These are phyloP conservation scores for Amphipoea lucens DNA, from an alignment of 2,888 invertebrate species.

Conservation along the genomic window DNA sequence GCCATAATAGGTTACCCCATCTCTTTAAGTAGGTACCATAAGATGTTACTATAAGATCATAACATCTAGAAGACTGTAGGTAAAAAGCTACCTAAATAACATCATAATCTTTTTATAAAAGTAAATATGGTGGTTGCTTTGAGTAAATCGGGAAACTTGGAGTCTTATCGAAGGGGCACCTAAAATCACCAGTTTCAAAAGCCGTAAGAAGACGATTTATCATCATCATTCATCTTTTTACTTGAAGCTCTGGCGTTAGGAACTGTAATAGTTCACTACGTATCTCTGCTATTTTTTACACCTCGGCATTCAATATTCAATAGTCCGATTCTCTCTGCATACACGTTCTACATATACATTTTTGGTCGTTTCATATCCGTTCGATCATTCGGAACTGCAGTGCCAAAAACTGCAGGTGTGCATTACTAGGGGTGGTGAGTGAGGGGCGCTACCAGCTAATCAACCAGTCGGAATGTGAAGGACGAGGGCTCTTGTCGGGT, in stretches of 20 bases:
- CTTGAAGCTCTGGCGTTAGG: constrained; percentile 33
- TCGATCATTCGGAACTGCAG: constrained; percentile 62
- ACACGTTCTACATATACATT: constrained; percentile 30
- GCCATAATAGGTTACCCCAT: constrained; percentile 18
- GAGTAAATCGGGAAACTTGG: constrained; percentile 22
- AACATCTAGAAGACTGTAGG: neutral
- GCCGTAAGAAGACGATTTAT: constrained; percentile 52
- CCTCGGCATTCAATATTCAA: constrained; percentile 51
- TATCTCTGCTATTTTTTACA: constrained; percentile 53
- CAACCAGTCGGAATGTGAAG: constrained; percentile 77
- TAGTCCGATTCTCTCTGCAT: constrained; percentile 26
- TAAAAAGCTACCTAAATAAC: neutral
- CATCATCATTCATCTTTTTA: constrained; percentile 58
- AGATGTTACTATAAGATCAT: neutral
- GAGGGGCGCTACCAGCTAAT: constrained; percentile 73
- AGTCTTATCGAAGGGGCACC: constrained; percentile 28
- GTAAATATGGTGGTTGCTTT: neutral
- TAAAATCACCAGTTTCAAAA: constrained; percentile 49
- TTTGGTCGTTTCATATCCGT: constrained; percentile 63
- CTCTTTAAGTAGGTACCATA: constrained; percentile 2
- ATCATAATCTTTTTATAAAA: constrained; percentile 7
- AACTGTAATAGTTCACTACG: constrained; percentile 51
- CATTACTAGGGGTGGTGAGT: constrained; percentile 63
- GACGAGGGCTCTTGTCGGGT: constrained; percentile 70
- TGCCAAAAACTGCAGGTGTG: constrained; percentile 77